A percentile compares a stretch with the other conserved stretches of the same genome.
These are phyloP conservation scores for Gadus macrocephalus DNA, from an alignment of 2,113 vertebrate genomes.

Conservation along the genomic window DNA sequence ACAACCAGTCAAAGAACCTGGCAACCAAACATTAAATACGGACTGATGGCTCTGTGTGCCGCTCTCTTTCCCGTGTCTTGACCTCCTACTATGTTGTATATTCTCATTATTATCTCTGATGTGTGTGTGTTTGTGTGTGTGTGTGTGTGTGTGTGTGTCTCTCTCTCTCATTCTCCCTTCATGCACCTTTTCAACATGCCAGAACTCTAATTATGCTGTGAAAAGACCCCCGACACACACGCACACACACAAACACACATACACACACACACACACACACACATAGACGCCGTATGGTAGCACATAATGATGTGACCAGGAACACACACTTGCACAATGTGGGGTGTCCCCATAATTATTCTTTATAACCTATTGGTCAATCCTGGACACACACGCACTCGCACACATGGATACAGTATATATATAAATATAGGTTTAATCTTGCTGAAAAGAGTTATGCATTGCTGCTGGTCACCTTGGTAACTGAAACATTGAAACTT, in stretches of 20 bases:
- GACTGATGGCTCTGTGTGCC: neutral
- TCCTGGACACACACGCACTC: slow-evolving; percentile 10
- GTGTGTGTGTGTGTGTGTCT: neutral
- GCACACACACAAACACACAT: no score
- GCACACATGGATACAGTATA: slow-evolving; percentile 26
- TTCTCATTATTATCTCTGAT: neutral
- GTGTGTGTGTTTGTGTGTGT: neutral
- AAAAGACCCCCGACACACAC: neutral
- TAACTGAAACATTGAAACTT: no score
- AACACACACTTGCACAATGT: neutral
- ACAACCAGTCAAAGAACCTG: no score
- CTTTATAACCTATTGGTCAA: neutral
- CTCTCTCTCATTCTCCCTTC: neutral
- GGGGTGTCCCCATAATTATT: slow-evolving; percentile 19
- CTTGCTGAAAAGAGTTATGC: no score
- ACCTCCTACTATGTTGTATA: neutral
- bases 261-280: neutral
- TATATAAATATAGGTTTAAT: neutral
- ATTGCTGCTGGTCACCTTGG: no score
- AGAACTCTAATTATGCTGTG: neutral
- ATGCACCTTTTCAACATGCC: neutral
- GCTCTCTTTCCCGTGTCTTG: neutral
- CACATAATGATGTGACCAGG: neutral
- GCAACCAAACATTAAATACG: no score
- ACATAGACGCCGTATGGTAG: neutral